phyloP scores from a whole-genome alignment of 1,140 invertebrate genomes.

The Brachionus sp. region DNA sequence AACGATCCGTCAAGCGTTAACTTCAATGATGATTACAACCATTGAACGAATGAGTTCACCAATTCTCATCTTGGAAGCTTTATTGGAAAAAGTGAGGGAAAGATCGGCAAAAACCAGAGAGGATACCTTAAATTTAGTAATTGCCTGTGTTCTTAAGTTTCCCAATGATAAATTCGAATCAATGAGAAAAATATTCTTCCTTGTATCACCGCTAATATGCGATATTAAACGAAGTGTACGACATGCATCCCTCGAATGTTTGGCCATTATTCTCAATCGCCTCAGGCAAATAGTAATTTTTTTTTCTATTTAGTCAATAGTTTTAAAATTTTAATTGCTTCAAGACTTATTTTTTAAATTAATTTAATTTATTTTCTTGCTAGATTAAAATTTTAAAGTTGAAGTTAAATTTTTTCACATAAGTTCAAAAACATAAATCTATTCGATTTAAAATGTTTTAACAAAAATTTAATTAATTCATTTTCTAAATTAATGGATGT shows the following conservation, averaged over 20 bases:
- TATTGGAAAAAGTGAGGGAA: conserved; percentile 65
- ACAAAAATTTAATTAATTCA: too few species aligned
- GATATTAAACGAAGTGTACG: conserved; percentile 71
- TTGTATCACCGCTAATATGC: conserved; percentile 64
- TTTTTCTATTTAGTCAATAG: conserved; percentile 47
- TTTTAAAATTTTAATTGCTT: too few species aligned
- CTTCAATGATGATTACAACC: conserved; percentile 65
- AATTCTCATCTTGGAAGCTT: conserved; percentile 64
- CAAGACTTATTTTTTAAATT: too few species aligned
- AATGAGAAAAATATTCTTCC: conserved; percentile 63
- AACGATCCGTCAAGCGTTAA: conserved; percentile 58
- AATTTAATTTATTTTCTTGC: too few species aligned
- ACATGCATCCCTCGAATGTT: conserved; percentile 73
- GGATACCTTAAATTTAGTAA: conserved; percentile 72
- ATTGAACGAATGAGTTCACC: conserved; percentile 67
- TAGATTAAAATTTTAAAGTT: too few species aligned
- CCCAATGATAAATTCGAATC: conserved; percentile 74
- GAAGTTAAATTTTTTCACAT: too few species aligned
- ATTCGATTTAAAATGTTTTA: too few species aligned
- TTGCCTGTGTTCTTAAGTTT: conserved; percentile 72
- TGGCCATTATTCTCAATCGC: conserved; percentile 72
- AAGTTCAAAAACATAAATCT: too few species aligned
- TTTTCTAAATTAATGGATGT: too few species aligned
- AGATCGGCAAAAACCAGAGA: conserved; percentile 71
- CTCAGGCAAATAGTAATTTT: conserved; percentile 56